Evolutionary conservation across 2,797 vertebrate species (phyloP).

Genomic region (Bovichtus diacanthus): DNA sequence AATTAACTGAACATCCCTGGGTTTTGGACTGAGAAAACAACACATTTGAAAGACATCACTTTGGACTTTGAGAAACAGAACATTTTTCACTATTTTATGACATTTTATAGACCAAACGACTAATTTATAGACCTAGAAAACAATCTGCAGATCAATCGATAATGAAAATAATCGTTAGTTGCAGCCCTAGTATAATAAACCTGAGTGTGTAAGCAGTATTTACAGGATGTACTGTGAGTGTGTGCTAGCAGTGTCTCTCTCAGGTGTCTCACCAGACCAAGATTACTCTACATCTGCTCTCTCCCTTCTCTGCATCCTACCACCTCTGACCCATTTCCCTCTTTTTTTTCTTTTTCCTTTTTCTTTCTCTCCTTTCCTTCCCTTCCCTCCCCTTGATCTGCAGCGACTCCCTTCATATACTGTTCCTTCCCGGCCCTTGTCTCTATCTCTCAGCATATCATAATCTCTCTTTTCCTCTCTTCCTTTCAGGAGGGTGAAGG

Average conservation of each 20-base stretch:
- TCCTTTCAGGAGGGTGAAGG: slow-evolving; percentile 77
- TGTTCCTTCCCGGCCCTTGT: slow-evolving; percentile 27
- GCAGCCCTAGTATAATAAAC: not conserved
- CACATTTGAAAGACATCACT: too few species aligned
- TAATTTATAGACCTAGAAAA: too few species aligned
- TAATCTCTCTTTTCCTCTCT: slow-evolving; percentile 60
- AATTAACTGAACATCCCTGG: too few species aligned
- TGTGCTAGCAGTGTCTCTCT: not conserved
- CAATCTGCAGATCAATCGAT: too few species aligned
- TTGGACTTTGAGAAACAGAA: too few species aligned
- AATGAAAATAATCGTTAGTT: too few species aligned
- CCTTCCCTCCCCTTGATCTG: slow-evolving; percentile 2
- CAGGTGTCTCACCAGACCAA: not conserved
- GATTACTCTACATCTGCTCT: slow-evolving; percentile 4
- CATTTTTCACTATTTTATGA: too few species aligned
- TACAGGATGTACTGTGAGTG: not conserved
- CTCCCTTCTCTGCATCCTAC: slow-evolving; percentile 1
- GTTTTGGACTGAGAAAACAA: too few species aligned
- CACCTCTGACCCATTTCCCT: slow-evolving; percentile 21
- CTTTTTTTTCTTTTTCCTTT: not conserved
- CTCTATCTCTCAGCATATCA: slow-evolving; percentile 50
- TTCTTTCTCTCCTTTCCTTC: not conserved
- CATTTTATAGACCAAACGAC: too few species aligned
- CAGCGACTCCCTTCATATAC: slow-evolving; percentile 19
- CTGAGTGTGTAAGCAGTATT: not conserved